Conservation (phyloP, 2,888 invertebrate genomes). For the Caenorhabditis sp. region DNA sequence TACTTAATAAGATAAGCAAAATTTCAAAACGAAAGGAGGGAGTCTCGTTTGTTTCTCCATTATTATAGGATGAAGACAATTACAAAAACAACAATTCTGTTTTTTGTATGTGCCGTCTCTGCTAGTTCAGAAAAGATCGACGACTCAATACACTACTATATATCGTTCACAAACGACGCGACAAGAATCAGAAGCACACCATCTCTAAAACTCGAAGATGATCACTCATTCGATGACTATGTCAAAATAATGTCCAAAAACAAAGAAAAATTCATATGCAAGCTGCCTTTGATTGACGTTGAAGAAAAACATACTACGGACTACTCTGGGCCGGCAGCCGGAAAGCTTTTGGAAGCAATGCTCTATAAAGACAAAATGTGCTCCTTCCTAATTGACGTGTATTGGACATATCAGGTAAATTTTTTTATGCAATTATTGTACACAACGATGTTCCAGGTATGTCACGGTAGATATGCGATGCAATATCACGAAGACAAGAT, state of each 20-base stretch:
- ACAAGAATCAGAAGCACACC: slow-evolving; percentile 6
- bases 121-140: slow-evolving; percentile 58
- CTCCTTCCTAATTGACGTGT: slow-evolving; percentile 80
- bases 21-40: no score
- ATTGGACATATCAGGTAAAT: slow-evolving; percentile 72
- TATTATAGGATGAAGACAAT: no score
- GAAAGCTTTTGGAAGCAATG: slow-evolving; percentile 29
- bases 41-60: background rate
- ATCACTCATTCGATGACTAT: slow-evolving; percentile 18
- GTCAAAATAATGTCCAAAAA: slow-evolving; percentile 43
- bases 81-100: no score
- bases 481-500: slow-evolving; percentile 96
- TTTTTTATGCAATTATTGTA: background rate
- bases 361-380: slow-evolving; percentile 75
- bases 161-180: slow-evolving; percentile 51
- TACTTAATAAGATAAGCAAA: background rate
- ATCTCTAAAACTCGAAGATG: background rate
- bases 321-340: slow-evolving; percentile 42
- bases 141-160: slow-evolving; percentile 58
- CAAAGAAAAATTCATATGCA: slow-evolving; percentile 56
- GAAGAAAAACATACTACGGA: slow-evolving; percentile 25
- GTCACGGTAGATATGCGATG: slow-evolving; percentile 84
- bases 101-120: no score
- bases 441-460: slow-evolving; percentile 51
- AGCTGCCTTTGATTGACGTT: slow-evolving; percentile 40